phyloP scores from a whole-genome alignment of 2,113 vertebrate genomes.

The Nasalis larvatus region DNA sequence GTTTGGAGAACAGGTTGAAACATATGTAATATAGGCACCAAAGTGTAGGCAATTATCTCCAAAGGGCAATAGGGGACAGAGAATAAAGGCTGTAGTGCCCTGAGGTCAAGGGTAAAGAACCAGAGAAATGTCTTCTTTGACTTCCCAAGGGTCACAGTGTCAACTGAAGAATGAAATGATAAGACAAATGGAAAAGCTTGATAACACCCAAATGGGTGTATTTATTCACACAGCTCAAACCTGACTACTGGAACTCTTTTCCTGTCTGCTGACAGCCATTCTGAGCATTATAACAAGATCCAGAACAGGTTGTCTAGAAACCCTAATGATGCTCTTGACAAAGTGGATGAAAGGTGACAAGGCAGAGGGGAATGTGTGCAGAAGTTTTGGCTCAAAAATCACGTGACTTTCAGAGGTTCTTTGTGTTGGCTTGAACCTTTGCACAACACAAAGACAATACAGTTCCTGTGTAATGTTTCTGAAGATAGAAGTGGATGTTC shows the following conservation, averaged over 20 bases:
- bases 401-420: neutral
- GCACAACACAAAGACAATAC: neutral
- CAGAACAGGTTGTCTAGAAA: constrained; percentile 42
- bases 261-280: neutral
- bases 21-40: constrained; percentile 61
- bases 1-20: constrained; percentile 76
- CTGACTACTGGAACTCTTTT: neutral
- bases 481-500: neutral
- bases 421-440: neutral
- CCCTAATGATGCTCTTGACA: neutral
- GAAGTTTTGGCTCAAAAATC: neutral
- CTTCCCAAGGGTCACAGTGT: constrained; percentile 22
- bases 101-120: neutral
- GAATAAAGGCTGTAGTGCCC: neutral
- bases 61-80: constrained; percentile 44
- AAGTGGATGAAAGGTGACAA: constrained; percentile 12
- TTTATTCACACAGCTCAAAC: neutral
- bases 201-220: neutral
- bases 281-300: constrained; percentile 36
- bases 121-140: neutral
- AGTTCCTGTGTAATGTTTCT: neutral
- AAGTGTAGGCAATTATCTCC: constrained; percentile 51
- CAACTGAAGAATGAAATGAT: constrained; percentile 37
- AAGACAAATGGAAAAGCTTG: constrained; percentile 13
- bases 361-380: neutral